Evolutionary conservation across 2,797 vertebrate species (phyloP), one percentile per base, ranked within the genome.

Genomic region (Rhyacichthys aspro): DNA sequence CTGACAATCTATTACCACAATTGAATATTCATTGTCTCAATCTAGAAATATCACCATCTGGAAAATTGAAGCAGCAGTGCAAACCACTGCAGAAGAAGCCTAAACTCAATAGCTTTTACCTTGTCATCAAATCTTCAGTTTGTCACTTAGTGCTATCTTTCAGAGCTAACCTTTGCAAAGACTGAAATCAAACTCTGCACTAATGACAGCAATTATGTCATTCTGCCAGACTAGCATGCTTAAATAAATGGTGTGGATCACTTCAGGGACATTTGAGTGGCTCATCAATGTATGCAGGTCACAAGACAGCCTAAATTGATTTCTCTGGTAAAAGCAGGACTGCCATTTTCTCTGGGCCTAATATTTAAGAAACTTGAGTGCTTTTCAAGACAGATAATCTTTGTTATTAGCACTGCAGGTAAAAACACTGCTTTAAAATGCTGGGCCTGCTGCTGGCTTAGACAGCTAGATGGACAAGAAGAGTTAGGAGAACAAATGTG

Each of bases 141-240:
- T 63, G 43, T 43, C 55, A 61, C 72, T 67, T 70, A 41, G 17
- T 1, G 2, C 16, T 39, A 28, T 5, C 8, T 56, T 16, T 55
- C 36, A 37, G 39, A 28, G 19, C 7, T 55, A 70, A 79, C 49
- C 61, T 70, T 70, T 70, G 43, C 38, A 76, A 54, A 74, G 69
- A 72, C 16, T 73, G 17, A 74, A 79, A 78, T 84, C 54, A 72
- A 76, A 64, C 36, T 37, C 48, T 63, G 43, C 49, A 32, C 49
- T 67, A 64, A 74, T 68, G 56, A 55, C 47, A 48, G 79, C 60
- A 82, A 70, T 87, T 85, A 83, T 65, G 70, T 63, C 62, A 69
- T 67, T 74, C 67, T 61, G 36, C 39, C 55, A 18, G 58, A 57
- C 61, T 55, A 6, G 1, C 41, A 17, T 63, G 37, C 63, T 70